Evolutionary conservation across 64 coral and sea anemone species (phyloP), one percentile per base, ranked within the genome.

Genomic region (Dendronephthya gigantea): DNA sequence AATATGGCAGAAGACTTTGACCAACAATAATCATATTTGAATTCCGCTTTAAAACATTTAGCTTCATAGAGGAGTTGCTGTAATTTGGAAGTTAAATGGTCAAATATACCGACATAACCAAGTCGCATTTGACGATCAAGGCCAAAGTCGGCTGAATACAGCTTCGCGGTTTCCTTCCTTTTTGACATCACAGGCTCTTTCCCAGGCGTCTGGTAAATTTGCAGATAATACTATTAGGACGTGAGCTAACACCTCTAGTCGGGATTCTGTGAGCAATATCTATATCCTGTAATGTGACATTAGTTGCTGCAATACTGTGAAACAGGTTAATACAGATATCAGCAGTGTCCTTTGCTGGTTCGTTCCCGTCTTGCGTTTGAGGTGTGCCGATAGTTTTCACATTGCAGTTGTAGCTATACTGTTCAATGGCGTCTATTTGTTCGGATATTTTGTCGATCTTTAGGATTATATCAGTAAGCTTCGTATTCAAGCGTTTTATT

Each of bases 11-110:
- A 45, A 45, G 41, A 45, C 41, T 45, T 45, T 11, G 41, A 45
- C 90, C 86, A 88, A 29, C 90, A 92, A 68, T 92, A 92, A 48
- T 92, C 85, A 82, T 86, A 92, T 13, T 88, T 41, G 27, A 85
- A 81, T 40, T 88, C 86, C 41, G 50, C 85, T 83, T 92, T 62
- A 82, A 92, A 86, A 62, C 2, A 32, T 86, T 92, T 92, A 58
- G 82, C 83, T 79, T 88, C 84, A 25, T 84, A 85, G 39, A 88
- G 68, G 34, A 88, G 19, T 30, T 88, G 35, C 81, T 92, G 90
- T 66, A 81, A 52, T 82, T 85, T 92, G 75, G 86, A 82, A 22
- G 90, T 92, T 84, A 88, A 51, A 82, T 92, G 86, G 13, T 92
- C 90, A 88, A 85, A 92, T 68, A 92, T 92, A 50, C 56, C 62